Conservation (phyloP, 2,113 vertebrate species). For the Cyphomyrus discorhynchus region DNA sequence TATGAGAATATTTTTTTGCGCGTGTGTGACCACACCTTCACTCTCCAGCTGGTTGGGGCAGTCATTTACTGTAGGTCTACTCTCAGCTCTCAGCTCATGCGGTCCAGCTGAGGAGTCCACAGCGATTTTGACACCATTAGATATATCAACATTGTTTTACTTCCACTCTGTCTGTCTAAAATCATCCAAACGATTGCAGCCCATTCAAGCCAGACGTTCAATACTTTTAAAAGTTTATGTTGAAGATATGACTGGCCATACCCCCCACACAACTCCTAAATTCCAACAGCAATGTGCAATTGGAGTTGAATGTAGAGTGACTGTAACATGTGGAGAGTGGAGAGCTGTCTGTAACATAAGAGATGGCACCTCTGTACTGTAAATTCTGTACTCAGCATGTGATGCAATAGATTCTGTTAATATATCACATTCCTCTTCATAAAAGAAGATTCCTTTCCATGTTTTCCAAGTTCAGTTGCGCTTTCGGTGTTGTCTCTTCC, state of each 20-base stretch:
- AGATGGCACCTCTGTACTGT: neutral
- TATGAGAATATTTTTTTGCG: neutral
- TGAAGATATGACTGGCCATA: neutral
- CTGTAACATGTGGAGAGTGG: neutral
- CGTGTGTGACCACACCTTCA: neutral
- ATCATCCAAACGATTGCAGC: neutral
- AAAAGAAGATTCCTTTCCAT: neutral
- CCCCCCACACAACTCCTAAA: neutral
- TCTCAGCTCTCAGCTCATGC: neutral
- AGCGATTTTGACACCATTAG: neutral
- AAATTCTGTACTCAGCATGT: neutral
- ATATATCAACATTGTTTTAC: neutral
- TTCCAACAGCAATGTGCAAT: neutral
- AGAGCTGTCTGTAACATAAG: neutral
- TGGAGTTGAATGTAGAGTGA: neutral
- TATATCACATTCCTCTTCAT: neutral
- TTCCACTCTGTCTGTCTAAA: neutral
- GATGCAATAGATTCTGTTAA: neutral
- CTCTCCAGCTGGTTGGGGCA: neutral
- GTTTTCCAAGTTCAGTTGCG: neutral
- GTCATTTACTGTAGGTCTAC: neutral
- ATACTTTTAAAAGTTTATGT: neutral
- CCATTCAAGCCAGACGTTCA: neutral
- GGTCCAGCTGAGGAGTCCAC: neutral
- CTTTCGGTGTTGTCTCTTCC: neutral